Conservation (phyloP, 2,888 invertebrate genomes). For the Sarcophaga caerulescens region DNA sequence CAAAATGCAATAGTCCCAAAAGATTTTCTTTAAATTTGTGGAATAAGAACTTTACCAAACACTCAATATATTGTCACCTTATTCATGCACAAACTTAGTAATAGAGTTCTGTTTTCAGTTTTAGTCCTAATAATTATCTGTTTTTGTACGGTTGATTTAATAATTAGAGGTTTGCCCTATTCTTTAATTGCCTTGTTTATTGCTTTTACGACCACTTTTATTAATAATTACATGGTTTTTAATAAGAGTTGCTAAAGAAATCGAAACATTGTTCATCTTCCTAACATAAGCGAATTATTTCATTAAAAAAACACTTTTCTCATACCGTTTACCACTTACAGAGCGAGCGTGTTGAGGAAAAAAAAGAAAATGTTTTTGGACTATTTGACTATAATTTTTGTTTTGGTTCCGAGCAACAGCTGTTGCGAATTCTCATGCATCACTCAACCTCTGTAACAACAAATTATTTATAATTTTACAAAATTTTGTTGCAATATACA, state of each 20-base stretch:
- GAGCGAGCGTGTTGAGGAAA: not conserved
- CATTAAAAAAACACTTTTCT: conserved; percentile 27
- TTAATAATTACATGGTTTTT: not conserved
- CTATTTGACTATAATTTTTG: conserved; percentile 45
- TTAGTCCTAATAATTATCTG: too few relatives aligned
- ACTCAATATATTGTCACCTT: too few relatives aligned
- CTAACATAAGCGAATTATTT: not conserved
- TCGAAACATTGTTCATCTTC: not conserved
- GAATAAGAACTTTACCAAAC: too few relatives aligned
- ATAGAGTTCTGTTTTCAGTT: too few relatives aligned
- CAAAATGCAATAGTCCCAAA: too few relatives aligned
- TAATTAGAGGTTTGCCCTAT: not conserved
- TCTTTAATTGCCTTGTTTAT: not conserved
- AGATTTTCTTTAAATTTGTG: too few relatives aligned
- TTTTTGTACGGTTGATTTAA: too few relatives aligned
- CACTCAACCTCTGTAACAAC: conserved; percentile 27
- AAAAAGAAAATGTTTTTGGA: conserved; percentile 45
- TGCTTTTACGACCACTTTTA: too few relatives aligned
- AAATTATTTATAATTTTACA: conserved; percentile 8
- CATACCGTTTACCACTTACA: too few relatives aligned
- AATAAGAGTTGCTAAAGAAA: not conserved
- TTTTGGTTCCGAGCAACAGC: conserved; percentile 56
- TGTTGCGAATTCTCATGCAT: conserved; percentile 62
- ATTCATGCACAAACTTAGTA: too few relatives aligned
- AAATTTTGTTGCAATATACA: conserved; percentile 4